These are phyloP conservation scores for Cephus cinctus DNA, from an alignment of 1,140 invertebrate species.

Conservation along the genomic window DNA sequence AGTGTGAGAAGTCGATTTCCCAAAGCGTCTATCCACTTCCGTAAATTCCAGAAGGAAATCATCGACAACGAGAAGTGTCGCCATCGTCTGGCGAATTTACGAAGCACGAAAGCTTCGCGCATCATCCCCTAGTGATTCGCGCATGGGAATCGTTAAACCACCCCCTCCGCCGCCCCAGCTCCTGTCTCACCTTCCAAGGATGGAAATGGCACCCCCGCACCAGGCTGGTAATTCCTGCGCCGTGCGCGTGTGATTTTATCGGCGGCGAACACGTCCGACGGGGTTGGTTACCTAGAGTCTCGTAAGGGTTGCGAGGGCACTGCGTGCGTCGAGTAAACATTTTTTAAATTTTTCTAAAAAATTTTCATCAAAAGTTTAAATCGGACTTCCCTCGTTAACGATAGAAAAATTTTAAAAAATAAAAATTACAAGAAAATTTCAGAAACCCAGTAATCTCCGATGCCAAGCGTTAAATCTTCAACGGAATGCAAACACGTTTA, in stretches of 20 bases:
- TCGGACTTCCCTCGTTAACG: no score
- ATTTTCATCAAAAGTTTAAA: background rate
- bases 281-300: conserved; percentile 34
- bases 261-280: conserved; percentile 29
- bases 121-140: conserved; percentile 6
- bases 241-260: conserved; percentile 44
- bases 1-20: background rate
- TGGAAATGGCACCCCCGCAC: conserved; percentile 14
- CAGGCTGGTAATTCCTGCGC: conserved; percentile 31
- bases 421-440: no score
- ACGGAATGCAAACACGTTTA: no score
- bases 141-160: conserved; percentile 25
- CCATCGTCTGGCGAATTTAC: conserved; percentile 36
- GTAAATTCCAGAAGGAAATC: no score
- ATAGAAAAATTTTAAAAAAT: no score
- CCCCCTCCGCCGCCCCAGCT: conserved; percentile 16
- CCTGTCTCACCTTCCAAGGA: no score
- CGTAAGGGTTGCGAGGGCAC: conserved; percentile 33
- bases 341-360: background rate
- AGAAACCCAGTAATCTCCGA: no score
- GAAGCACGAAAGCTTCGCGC: conserved; percentile 22
- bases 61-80: no score
- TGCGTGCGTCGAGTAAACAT: conserved; percentile 19
- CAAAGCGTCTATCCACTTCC: no score
- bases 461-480: no score